phyloP scores from a whole-genome alignment of 1,140 invertebrate species.

The Drosophila nikananu region DNA sequence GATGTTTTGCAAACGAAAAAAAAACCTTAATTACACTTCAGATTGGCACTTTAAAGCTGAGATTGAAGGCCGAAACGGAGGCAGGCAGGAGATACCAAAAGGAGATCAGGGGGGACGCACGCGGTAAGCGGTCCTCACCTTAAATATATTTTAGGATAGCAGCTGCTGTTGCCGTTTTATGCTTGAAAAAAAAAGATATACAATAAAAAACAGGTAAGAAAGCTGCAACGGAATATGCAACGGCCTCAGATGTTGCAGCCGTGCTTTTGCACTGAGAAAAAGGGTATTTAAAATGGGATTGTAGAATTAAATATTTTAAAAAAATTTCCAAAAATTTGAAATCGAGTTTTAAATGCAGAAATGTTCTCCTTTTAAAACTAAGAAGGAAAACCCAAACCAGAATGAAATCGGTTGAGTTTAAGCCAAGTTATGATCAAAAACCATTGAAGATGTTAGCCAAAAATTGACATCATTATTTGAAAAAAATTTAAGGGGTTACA shows the following conservation, averaged over 20 bases:
- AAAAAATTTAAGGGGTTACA: no score
- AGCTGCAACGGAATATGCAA: constrained; percentile 70
- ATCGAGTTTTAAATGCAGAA: no score
- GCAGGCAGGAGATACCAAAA: constrained; percentile 2
- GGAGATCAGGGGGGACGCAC: not conserved
- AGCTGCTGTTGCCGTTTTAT: constrained; percentile 46
- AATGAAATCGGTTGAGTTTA: no score
- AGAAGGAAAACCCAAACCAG: no score
- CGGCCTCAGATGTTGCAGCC: constrained; percentile 44
- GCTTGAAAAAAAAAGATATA: not conserved
- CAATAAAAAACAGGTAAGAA: constrained; percentile 62
- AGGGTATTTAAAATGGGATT: not conserved
- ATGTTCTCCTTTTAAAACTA: no score
- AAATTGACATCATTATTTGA: no score
- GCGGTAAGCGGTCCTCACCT: constrained; percentile 30
- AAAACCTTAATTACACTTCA: constrained; percentile 78
- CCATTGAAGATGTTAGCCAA: no score
- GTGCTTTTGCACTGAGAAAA: constrained; percentile 6
- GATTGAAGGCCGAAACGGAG: constrained; percentile 73
- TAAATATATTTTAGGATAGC: constrained; percentile 62
- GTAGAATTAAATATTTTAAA: not conserved
- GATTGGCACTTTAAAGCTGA: constrained; percentile 66
- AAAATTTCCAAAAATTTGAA: no score
- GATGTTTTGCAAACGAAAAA: constrained; percentile 65
- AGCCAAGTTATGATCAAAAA: no score